Base-by-base conservation (phyloP, 1,140 invertebrate genomes). In the Arctopsyche grandis region DNA sequence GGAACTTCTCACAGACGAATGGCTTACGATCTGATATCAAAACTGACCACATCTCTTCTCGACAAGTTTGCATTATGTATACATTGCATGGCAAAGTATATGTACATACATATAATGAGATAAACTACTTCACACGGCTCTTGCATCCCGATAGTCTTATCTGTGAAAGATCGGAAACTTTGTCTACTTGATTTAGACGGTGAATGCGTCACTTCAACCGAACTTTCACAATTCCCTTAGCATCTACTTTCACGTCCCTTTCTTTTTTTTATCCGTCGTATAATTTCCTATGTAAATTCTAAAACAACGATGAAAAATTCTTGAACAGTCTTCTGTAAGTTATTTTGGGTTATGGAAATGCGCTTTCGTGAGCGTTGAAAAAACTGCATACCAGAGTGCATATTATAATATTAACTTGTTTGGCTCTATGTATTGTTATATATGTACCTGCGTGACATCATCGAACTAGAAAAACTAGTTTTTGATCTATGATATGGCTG, bases 371-470 rank as follows among this genome's bases (percentile, higher is more conserved):
- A 38, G 7, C 56, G 56, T 19, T 60, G 16, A 24, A 66, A 66
- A 66, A 66, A 66, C 21, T 66, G 63, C 63, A 66, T 26, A 24
- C 21, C 24, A n/a, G 24, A 48, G 16, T 26, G 24, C 71, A 24
- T 46, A 74, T 21, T 21, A n/a, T n/a, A n/a, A n/a, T n/a, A 24
- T 74, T 56, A 74, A 56, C 22, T 12, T 21, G 71, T 46, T 46
- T 19, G 38, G 5, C 9, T 21, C 26, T 38, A 69, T 43, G n/a
- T 46, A 38, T 46, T 10, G 16, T 19, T 74, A 74, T 24, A n/a
- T n/a, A n/a, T n/a, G n/a, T n/a, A 26, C 14, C 14, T 43, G 29
- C 48, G 24, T 76, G 74, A 76, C 74, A 76, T 76, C 74, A 76
- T 48, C 16, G 24, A 10, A 63, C 26, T 76, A 14, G 56, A 29